Evolutionary conservation across 2,888 invertebrate species (phyloP).

Genomic region (Brachyopa scutellaris): DNA sequence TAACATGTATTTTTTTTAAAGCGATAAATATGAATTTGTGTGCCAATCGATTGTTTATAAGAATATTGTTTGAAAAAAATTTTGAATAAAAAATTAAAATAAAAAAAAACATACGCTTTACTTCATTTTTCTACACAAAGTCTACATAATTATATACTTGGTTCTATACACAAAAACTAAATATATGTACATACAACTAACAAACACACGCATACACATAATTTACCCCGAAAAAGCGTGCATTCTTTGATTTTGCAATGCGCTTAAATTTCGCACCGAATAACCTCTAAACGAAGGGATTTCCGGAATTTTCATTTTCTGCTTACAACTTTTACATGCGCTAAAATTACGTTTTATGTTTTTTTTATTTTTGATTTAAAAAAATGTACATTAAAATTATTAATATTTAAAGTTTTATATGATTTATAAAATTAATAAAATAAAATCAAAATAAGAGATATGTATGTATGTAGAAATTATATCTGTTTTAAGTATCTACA

Average conservation of each 20-base stretch:
- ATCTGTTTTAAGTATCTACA: no score
- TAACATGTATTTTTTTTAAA: constrained; percentile 40
- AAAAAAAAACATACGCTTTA: constrained; percentile 38
- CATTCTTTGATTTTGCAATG: constrained; percentile 79
- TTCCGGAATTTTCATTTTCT: constrained; percentile 81
- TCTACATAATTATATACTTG: neutral
- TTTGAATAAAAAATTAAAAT: neutral
- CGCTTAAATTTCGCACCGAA: constrained; percentile 80
- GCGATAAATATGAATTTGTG: constrained; percentile 38
- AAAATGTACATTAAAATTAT: neutral
- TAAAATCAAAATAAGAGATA: neutral
- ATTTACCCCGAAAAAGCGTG: constrained; percentile 81
- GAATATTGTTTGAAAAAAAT: constrained; percentile 1
- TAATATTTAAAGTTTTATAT: constrained; percentile 1
- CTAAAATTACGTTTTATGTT: constrained; percentile 75
- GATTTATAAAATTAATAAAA: neutral
- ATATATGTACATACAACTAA: neutral
- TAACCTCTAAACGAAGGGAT: constrained; percentile 81
- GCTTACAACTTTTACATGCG: constrained; percentile 81
- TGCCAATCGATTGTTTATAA: constrained; percentile 42
- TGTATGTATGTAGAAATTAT: neutral
- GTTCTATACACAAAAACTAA: neutral
- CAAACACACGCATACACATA: constrained; percentile 28
- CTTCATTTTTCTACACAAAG: constrained; percentile 14
- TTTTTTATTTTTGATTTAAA: constrained; percentile 17